These are phyloP conservation scores for Pilophorus perplexus DNA, from an alignment of 2,888 invertebrate genomes.

Conservation along the genomic window DNA sequence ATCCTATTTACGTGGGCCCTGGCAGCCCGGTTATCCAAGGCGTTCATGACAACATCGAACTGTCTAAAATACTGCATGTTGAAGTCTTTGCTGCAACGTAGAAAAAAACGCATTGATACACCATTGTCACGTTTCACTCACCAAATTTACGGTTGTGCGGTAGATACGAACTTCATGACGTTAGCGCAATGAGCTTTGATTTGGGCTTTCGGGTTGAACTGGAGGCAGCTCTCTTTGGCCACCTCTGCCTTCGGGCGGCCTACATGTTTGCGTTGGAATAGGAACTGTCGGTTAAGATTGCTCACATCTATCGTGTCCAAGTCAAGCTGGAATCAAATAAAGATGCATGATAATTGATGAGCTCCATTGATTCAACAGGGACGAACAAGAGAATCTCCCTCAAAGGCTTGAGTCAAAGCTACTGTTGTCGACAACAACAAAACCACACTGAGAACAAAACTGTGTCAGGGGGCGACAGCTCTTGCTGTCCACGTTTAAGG, in stretches of 20 bases:
- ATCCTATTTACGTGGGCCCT: slow-evolving; percentile 98
- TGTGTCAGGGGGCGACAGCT: no score
- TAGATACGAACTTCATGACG: slow-evolving; percentile 72
- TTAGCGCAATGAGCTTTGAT: slow-evolving; percentile 91
- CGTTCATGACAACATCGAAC: slow-evolving; percentile 91
- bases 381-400: no score
- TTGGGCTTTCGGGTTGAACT: slow-evolving; percentile 82
- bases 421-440: no score
- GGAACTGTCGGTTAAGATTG: slow-evolving; percentile 96
- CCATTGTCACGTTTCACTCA: background rate
- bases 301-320: slow-evolving; percentile 99
- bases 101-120: no score
- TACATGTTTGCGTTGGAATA: slow-evolving; percentile 98
- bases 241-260: slow-evolving; percentile 94
- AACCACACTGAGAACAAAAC: no score
- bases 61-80: slow-evolving; percentile 87
- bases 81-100: slow-evolving; percentile 71
- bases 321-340: slow-evolving; percentile 80
- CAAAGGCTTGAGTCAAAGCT: no score
- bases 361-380: background rate
- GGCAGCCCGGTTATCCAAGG: slow-evolving; percentile 93
- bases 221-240: slow-evolving; percentile 82
- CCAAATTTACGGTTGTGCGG: no score
- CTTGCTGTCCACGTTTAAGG: no score
- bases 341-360: background rate